phyloP scores from a whole-genome alignment of 2,888 invertebrate species.

The Drosophila leonis region DNA sequence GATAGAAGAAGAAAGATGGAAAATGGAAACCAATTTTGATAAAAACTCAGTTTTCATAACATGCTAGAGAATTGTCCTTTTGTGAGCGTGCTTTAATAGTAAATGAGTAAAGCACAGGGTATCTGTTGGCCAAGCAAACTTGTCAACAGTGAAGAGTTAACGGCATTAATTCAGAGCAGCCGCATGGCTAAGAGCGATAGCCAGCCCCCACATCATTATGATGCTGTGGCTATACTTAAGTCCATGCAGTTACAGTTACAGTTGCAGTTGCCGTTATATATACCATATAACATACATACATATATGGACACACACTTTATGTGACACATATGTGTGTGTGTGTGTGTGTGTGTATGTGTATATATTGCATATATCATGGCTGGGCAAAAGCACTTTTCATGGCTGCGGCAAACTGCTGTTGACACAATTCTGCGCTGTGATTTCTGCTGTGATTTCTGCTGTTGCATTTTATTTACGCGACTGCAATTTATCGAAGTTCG shows the following conservation, averaged over 20 bases:
- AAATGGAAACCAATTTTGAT: too few species aligned
- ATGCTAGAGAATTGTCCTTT: too few species aligned
- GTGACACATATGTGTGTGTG: not conserved
- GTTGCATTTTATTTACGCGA: conserved; percentile 68
- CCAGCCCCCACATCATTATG: conserved; percentile 57
- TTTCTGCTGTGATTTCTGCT: conserved; percentile 51
- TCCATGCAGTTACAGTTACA: conserved; percentile 12
- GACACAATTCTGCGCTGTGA: conserved; percentile 68
- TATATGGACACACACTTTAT: not conserved
- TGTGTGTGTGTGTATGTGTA: conserved; percentile 6
- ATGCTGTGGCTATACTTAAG: conserved; percentile 46
- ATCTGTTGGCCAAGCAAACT: conserved; percentile 9
- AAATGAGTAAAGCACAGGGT: conserved; percentile 3
- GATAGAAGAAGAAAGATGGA: too few species aligned
- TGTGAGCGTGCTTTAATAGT: too few species aligned
- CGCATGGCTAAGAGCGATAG: conserved; percentile 37
- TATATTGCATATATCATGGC: conserved; percentile 36
- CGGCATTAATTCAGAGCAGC: conserved; percentile 50
- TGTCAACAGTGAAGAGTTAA: conserved; percentile 6
- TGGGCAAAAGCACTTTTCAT: conserved; percentile 36
- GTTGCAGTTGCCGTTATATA: conserved; percentile 10
- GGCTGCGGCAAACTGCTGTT: conserved; percentile 57
- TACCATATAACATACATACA: conserved; percentile 4
- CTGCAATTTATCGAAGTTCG: conserved; percentile 66
- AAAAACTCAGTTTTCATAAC: too few species aligned